phyloP scores from a whole-genome alignment of 2,797 vertebrate genomes.

The Sebastiscus tertius region DNA sequence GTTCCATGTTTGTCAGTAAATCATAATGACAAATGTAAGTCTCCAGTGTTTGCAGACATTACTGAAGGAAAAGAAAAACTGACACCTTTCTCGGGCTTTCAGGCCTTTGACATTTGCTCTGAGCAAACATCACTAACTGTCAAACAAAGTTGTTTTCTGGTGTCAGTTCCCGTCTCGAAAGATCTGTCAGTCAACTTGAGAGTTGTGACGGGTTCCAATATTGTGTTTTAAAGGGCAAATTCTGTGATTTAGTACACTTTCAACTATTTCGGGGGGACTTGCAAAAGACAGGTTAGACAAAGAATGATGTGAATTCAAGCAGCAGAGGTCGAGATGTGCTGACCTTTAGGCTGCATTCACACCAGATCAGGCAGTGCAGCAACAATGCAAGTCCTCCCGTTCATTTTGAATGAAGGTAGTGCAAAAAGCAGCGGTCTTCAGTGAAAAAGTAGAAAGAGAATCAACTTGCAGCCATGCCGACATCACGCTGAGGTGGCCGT shows the following conservation, averaged over 20 bases:
- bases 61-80: not conserved
- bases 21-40: not conserved
- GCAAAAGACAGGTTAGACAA: not conserved
- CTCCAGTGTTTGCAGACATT: not conserved
- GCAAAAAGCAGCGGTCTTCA: no score
- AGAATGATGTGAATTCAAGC: not conserved
- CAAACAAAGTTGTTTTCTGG: not conserved
- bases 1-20: not conserved
- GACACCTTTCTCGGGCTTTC: not conserved
- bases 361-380: no score
- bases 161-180: not conserved
- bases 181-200: not conserved
- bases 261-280: not conserved
- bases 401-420: no score
- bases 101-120: not conserved
- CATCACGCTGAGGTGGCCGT: no score
- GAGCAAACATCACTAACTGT: not conserved
- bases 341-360: not conserved
- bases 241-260: not conserved
- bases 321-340: not conserved
- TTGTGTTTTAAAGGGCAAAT: not conserved
- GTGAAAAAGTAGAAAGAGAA: no score
- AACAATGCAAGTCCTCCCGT: no score
- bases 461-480: no score
- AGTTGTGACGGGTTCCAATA: not conserved